These are phyloP conservation scores for Pyrocoelia pectoralis DNA, from an alignment of 2,888 invertebrate genomes.

Conservation along the genomic window DNA sequence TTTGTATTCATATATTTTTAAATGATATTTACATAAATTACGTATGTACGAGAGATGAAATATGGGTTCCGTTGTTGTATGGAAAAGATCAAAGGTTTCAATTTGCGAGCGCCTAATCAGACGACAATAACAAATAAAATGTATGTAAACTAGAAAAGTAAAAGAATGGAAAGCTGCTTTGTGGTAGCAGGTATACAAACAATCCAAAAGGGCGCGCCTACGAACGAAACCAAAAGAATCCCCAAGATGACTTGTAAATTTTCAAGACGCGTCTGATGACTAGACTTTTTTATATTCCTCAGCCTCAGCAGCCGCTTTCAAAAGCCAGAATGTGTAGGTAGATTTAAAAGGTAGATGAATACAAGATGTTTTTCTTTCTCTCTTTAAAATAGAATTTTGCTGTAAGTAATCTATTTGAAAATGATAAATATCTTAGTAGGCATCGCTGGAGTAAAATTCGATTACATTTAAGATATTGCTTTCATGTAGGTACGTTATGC, in stretches of 20 bases:
- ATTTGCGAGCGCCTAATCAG: conserved; percentile 21
- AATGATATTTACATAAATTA: conserved; percentile 11
- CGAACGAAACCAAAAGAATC: background rate
- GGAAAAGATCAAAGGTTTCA: conserved; percentile 23
- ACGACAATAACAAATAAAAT: conserved; percentile 20
- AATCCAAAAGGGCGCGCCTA: conserved; percentile 25
- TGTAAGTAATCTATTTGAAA: too few relatives aligned
- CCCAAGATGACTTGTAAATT: conserved; percentile 30
- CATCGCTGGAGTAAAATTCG: too few relatives aligned
- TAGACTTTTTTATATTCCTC: conserved; percentile 28
- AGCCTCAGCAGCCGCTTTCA: background rate
- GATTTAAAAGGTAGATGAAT: conserved; percentile 4
- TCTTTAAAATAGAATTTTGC: too few relatives aligned
- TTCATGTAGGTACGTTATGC: too few relatives aligned
- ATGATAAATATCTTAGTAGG: too few relatives aligned
- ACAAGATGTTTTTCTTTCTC: too few relatives aligned
- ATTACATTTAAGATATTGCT: too few relatives aligned
- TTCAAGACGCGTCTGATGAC: conserved; percentile 24
- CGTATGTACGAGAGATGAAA: background rate
- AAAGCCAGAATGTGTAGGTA: conserved; percentile 30
- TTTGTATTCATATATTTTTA: background rate
- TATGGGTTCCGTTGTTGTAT: background rate
- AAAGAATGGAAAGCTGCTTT: conserved; percentile 22
- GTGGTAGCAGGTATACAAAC: conserved; percentile 27
- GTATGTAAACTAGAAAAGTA: conserved; percentile 22